phyloP scores from a whole-genome alignment of 2,888 invertebrate genomes.

The Lissonota sp. region DNA sequence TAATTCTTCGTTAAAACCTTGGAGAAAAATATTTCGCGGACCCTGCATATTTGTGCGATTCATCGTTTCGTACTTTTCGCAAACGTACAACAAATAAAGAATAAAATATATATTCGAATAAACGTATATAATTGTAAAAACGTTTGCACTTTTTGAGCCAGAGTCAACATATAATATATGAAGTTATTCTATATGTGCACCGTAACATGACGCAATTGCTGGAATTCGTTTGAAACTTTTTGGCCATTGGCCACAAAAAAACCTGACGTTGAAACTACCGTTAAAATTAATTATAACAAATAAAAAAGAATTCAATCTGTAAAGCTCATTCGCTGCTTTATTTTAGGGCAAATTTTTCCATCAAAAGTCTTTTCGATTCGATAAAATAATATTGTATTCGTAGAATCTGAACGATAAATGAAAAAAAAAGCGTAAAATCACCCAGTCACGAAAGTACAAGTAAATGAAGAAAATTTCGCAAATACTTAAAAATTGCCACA shows the following conservation, averaged over 20 bases:
- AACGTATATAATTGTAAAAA: background rate
- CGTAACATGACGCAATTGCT: conserved; percentile 44
- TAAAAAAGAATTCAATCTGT: too few relatives aligned
- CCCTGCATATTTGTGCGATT: conserved; percentile 6
- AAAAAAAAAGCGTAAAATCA: too few relatives aligned
- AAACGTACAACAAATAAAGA: background rate
- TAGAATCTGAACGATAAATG: background rate
- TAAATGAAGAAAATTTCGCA: background rate
- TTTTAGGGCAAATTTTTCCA: too few relatives aligned
- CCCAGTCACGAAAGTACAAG: too few relatives aligned
- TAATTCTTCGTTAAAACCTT: background rate
- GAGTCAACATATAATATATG: background rate
- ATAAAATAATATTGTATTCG: background rate
- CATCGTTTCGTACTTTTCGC: conserved; percentile 19
- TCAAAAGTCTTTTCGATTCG: background rate
- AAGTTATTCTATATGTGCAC: conserved; percentile 39
- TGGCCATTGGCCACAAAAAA: conserved; percentile 15
- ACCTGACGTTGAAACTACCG: background rate
- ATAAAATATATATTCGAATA: background rate
- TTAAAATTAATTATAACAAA: too few relatives aligned
- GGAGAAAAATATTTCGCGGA: conserved; percentile 6
- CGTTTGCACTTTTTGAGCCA: conserved; percentile 16
- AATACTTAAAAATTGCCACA: background rate
- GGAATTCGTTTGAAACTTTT: conserved; percentile 2
- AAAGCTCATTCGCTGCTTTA: too few relatives aligned